A percentile compares a stretch with the other conserved stretches of the same genome.
phyloP scores from a whole-genome alignment of 2,888 invertebrate genomes.

The Embidobia sp. region DNA sequence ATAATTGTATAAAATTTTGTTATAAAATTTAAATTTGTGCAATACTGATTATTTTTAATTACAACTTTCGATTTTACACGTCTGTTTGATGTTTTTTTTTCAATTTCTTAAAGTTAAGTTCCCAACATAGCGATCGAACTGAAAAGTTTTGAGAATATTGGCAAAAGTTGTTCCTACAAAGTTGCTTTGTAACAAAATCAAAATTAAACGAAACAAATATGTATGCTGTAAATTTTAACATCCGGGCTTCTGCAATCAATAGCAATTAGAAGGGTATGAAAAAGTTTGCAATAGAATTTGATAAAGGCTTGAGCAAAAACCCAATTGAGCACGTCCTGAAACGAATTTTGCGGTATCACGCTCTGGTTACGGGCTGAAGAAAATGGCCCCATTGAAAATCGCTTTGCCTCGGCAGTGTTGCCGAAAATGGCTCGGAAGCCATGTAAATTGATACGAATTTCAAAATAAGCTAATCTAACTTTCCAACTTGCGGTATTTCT shows the following conservation, averaged over 20 bases:
- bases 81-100: too few relatives aligned
- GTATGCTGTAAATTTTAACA: conserved; percentile 25
- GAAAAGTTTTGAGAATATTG: too few relatives aligned
- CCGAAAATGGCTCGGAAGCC: conserved; percentile 20
- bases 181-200: too few relatives aligned
- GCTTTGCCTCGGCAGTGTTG: conserved; percentile 2
- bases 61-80: too few relatives aligned
- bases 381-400: too few relatives aligned
- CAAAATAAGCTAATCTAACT: conserved; percentile 3
- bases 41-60: too few relatives aligned
- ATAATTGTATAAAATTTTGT: too few relatives aligned
- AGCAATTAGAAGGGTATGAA: conserved; percentile 41
- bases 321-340: conserved; percentile 47
- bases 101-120: too few relatives aligned
- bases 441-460: conserved; percentile 26
- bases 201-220: conserved; percentile 11
- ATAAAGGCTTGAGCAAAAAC: conserved; percentile 34
- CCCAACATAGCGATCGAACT: too few relatives aligned
- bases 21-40: too few relatives aligned
- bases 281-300: conserved; percentile 29
- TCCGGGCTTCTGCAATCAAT: conserved; percentile 17
- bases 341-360: conserved; percentile 54
- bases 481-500: background rate
- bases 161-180: too few relatives aligned
- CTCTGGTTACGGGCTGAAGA: conserved; percentile 27